These are phyloP conservation scores for Venustaconcha ellipsiformis DNA, from an alignment of 1,140 invertebrate species.

Conservation along the genomic window DNA sequence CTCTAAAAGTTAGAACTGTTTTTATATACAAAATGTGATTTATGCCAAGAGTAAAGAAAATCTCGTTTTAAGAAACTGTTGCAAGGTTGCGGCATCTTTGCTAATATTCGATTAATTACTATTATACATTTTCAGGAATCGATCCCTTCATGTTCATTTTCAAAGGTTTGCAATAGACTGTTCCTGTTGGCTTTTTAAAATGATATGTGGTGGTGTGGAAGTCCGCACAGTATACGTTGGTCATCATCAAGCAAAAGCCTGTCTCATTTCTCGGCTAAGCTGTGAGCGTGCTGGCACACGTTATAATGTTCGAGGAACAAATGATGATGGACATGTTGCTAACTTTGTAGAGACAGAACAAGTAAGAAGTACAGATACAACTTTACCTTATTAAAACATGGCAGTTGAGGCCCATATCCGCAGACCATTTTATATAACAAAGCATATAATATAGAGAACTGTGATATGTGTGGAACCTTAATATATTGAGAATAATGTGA, in stretches of 20 bases:
- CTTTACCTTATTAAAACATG: too few relatives aligned
- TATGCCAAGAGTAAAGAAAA: too few relatives aligned
- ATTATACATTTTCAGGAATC: conserved; percentile 76
- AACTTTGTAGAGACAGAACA: conserved; percentile 99
- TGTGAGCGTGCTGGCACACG: conserved; percentile 83
- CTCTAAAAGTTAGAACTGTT: too few relatives aligned
- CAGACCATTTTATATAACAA: too few relatives aligned
- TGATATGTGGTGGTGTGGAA: conserved; percentile 96
- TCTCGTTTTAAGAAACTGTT: too few relatives aligned
- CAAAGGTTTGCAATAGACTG: conserved; percentile 90
- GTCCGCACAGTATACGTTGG: conserved; percentile 96
- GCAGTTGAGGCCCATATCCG: too few relatives aligned
- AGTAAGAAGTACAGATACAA: conserved; percentile 52
- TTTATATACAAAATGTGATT: too few relatives aligned
- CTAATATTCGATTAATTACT: not conserved
- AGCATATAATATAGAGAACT: too few relatives aligned
- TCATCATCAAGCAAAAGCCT: conserved; percentile 90
- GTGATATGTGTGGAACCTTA: too few relatives aligned
- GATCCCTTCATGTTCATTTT: conserved; percentile 92
- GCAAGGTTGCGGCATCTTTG: too few relatives aligned
- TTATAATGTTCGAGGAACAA: conserved; percentile 98
- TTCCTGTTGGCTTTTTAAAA: conserved; percentile 89
- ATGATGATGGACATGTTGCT: conserved; percentile 99
- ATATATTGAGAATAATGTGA: too few relatives aligned
- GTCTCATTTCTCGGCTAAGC: conserved; percentile 93